Base-by-base conservation (phyloP, 2,888 invertebrate species). In the Catocala nupta region DNA sequence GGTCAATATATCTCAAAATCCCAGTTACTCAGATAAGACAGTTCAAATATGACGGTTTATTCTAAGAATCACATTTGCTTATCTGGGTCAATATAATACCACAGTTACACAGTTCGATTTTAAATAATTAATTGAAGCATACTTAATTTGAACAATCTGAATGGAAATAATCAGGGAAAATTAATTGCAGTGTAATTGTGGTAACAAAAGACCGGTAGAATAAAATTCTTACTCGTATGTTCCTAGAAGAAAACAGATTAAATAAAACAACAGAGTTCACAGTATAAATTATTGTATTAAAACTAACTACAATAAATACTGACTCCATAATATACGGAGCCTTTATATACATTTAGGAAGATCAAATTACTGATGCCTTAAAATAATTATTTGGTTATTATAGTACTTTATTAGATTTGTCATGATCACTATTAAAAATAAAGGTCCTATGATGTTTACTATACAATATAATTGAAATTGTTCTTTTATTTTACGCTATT, bases 301-400 rank as follows among this genome's bases (percentile, higher is more conserved):
- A 88, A 80, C 84, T 87, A 91, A 89, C 87, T 88, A 87, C 82
- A 88, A 90, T 91, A 90, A 90, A 91, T 87, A 88, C 81, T 75
- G 81, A 78, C 79, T 88, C 89, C 92, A 87, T 93, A 93, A 93
- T 93, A 92, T 92, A 93, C 90, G 92, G 79, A 92, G 80, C 80
- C 78, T 75, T 73, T 65, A 66, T 71, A 71, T 71, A 70, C 60
- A 68, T 70, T 66, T 74, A 70, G 59, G 55, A 64, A 60, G 53
- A 74, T 76, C 69, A 68, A 65, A 65, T 66, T 69, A 70, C 64
- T 73, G 75, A 75, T 79, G 78, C 81, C 84, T 86, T 86, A 82
- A 75, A 75, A 79, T 82, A 85, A 83, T 83, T 81, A 86, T 90
- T 90, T 89, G 87, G 86, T 89, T 68, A 65, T 78, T 77, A 84